Base-by-base conservation (phyloP, 1,140 invertebrate genomes). In the Drosophila triauraria region DNA sequence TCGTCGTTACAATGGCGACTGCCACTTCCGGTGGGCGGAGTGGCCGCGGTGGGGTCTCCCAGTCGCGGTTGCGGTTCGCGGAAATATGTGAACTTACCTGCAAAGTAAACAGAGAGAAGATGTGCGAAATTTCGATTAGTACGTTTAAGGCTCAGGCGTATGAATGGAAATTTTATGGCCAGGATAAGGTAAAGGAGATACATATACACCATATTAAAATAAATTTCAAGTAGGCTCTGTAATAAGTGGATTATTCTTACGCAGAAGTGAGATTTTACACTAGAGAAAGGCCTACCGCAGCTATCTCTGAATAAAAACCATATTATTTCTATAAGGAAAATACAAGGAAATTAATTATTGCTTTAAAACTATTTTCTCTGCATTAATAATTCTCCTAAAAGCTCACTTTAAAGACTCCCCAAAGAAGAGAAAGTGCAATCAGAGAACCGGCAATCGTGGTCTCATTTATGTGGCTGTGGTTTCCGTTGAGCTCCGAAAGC, bases 81-180 rank as follows among this genome's bases (percentile, higher is more conserved):
- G 48, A 63, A 68, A 67, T 84, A 61, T 88, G 65, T 84, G 67
- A 85, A 90, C 85, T 90, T 90, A 90, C 85, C 85, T 90, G 86
- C 23, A 90, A 88, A 8, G 69, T 62, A 85, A 69, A 61, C 40
- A 77, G 54, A 61, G 8, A 53, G 20, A 1, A 74, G 78, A 71
- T 63, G 67, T 64, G 78, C 61, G 68, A 76, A 82, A 47, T 80
- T 83, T 77, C 30, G 78, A 84, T 87, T 75, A 78, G 68, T 71
- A 80, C 63, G 58, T 17, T 27, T 40, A 27, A 12, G 38, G 32
- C 35, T 51, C n/a, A 38, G 54, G 59, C 50, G 44, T 72, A 40
- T 20, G 47, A 32, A 43, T 30, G 56, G 42, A 25, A 35, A 57
- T 43, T 51, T 54, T n/a, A 35, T 44, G 30, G 35, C 9, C 32